Evolutionary conservation across 2,113 vertebrate genomes (phyloP).

Genomic region (Trochalopteron elliotii): DNA sequence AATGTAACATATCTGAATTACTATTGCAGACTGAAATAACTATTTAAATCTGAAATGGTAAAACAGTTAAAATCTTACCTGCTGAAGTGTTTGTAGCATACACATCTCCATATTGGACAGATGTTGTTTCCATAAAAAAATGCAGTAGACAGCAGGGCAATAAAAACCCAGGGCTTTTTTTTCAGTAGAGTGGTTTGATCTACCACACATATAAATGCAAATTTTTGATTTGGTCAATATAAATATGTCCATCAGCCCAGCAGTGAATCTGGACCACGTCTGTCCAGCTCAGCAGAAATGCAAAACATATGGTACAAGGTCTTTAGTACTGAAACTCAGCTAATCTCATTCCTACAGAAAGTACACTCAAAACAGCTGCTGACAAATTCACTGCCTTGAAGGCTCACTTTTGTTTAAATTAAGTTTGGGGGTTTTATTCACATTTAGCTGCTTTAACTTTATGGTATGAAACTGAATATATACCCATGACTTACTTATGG

Average conservation of each 20-base stretch:
- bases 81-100: not conserved
- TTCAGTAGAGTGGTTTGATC: not conserved
- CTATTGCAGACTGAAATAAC: not conserved
- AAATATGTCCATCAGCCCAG: not conserved
- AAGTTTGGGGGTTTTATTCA: not conserved
- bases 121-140: not conserved
- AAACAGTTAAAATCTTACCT: not conserved
- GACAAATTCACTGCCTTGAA: not conserved
- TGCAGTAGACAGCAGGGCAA: not conserved
- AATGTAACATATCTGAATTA: not conserved
- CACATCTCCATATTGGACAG: not conserved
- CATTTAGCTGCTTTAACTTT: not conserved
- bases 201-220: not conserved
- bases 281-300: not conserved
- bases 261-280: not conserved
- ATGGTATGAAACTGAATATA: not conserved
- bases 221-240: not conserved
- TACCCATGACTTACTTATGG: not conserved
- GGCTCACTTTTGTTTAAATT: not conserved
- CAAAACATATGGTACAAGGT: not conserved
- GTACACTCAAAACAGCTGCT: not conserved
- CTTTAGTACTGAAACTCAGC: not conserved
- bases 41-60: not conserved
- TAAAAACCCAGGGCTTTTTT: not conserved
- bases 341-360: not conserved